Conservation (phyloP, 37 sponge, comb jelly and placozoan genomes). For the Sycon ciliatum region DNA sequence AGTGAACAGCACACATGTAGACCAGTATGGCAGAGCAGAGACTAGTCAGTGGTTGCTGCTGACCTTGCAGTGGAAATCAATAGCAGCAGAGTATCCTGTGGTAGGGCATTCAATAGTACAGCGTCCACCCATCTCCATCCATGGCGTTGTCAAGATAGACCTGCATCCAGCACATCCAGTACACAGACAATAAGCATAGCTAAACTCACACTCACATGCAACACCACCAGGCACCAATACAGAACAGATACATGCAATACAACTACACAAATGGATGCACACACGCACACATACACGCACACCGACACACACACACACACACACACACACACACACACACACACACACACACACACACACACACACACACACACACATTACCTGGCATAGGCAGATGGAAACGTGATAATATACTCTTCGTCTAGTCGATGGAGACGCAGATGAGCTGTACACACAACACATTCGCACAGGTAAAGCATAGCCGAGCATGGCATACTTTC, state of each 20-base stretch:
- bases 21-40: too few species aligned
- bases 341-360: neutral
- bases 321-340: neutral
- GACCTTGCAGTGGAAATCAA: slow-evolving; percentile 91
- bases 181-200: too few species aligned
- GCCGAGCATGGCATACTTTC: too few species aligned
- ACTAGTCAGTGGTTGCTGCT: neutral
- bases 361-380: neutral
- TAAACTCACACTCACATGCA: neutral
- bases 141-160: slow-evolving; percentile 86
- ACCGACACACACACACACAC: neutral
- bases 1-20: too few species aligned
- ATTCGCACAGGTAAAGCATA: neutral
- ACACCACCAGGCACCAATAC: too few species aligned
- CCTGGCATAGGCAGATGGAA: slow-evolving; percentile 93
- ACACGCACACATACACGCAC: neutral
- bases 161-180: slow-evolving; percentile 16
- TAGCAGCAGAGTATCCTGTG: slow-evolving; percentile 75
- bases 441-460: slow-evolving; percentile 25
- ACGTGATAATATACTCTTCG: slow-evolving; percentile 70
- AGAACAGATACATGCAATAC: too few species aligned
- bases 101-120: slow-evolving; percentile 54
- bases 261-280: neutral
- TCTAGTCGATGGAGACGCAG: slow-evolving; percentile 68
- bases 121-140: slow-evolving; percentile 96